Evolutionary conservation across 92 coral and sea anemone species (phyloP).

Genomic region (Siderastrea radians): DNA sequence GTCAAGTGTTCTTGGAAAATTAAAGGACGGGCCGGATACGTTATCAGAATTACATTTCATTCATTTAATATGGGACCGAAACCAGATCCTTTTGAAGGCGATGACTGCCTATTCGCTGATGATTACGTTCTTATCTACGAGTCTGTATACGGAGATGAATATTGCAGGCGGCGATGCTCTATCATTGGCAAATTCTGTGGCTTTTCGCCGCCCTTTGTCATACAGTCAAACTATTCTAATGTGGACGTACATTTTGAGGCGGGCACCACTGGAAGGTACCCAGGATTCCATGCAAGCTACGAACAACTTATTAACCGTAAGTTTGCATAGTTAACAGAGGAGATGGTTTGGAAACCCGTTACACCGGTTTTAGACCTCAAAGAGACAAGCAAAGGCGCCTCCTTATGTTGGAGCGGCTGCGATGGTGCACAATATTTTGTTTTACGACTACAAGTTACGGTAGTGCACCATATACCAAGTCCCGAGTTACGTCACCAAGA

Average conservation of each 20-base stretch:
- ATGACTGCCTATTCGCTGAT: no score
- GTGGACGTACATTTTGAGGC: conserved; percentile 30
- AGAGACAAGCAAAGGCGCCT: no score
- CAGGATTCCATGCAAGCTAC: conserved; percentile 68
- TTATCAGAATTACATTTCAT: conserved; percentile 45
- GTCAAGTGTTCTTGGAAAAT: conserved; percentile 58
- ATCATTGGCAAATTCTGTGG: conserved; percentile 56
- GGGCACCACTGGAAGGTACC: conserved; percentile 61
- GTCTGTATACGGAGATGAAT: no score
- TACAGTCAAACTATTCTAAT: conserved; percentile 44
- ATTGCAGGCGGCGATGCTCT: neutral
- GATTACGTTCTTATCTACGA: no score
- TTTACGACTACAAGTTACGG: no score
- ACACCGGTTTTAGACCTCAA: no score
- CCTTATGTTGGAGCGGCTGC: no score
- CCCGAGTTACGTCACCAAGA: no score
- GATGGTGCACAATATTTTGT: no score
- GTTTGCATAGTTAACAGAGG: neutral
- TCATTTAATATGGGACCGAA: conserved; percentile 35
- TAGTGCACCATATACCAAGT: no score
- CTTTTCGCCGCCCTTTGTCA: conserved; percentile 4
- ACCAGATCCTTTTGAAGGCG: no score
- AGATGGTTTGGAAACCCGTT: no score
- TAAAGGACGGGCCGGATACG: conserved; percentile 31
- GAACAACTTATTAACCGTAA: conserved; percentile 41